Evolutionary conservation across 1,140 invertebrate species (phyloP), one percentile per base, ranked within the genome.

Genomic region (Sitophilus oryzae): DNA sequence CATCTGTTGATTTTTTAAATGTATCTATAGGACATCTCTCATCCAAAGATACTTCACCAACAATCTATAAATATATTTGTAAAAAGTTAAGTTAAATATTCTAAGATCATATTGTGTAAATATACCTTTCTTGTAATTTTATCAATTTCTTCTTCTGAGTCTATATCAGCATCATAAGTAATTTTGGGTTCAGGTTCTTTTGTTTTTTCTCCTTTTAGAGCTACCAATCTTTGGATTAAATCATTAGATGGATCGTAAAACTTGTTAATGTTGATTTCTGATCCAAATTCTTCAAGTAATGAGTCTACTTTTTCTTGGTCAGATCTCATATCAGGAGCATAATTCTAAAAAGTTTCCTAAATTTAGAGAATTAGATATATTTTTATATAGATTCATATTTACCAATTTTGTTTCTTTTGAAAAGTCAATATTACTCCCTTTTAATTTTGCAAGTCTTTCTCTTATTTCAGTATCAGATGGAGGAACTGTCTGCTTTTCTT

Each of bases 241-340:
- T 73, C 72, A 66, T 79, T 62, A 67, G 76, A 73, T 5, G 68
- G 63, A 63, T 80, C 75, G 18, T 77, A 75, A 23, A 74, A 68
- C 56, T 71, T 67, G 23, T 76, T 68, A 37, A 84, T 75, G 44
- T 73, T 70, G 3, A 74, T 64, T 69, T 84, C 78, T 16, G 74
- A 75, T 52, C 79, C 58, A 59, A 80, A 82, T 56, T 82, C 76
- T 41, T 77, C 77, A 11, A 85, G 52, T 14, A 85, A 64, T 61
- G 82, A 78, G 63, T 82, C 74, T 16, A 74, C 74, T 71, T 82
- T 81, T 59, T 84, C 77, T 58, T 81, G 74, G 60, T 82, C 80
- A 49, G 74, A 77, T 65, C 77, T 74, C 52, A 66, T 67, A 58
- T 65, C 63, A 14, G 41, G 21, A 3, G 36, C 48, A 18, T 21